These are phyloP conservation scores for Andrena fulva DNA, from an alignment of 2,888 invertebrate species.

Conservation along the genomic window DNA sequence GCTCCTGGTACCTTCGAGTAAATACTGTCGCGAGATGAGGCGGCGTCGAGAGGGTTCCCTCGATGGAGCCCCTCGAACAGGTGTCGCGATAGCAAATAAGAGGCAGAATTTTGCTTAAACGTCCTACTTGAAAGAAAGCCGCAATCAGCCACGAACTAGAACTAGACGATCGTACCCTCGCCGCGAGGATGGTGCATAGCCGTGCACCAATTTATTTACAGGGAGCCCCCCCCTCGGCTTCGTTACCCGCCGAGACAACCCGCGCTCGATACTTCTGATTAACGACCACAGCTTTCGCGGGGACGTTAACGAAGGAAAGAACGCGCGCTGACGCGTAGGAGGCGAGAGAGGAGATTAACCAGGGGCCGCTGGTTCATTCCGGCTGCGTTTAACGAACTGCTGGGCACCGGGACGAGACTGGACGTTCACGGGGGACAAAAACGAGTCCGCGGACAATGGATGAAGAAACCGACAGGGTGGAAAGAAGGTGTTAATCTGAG, in stretches of 20 bases:
- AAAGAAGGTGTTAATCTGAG: constrained; percentile 51
- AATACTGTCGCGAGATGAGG: not conserved
- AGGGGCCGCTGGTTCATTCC: constrained; percentile 1
- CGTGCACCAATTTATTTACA: no score
- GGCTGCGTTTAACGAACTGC: not conserved
- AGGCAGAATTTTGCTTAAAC: not conserved
- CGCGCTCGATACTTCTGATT: constrained; percentile 2
- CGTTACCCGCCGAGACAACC: no score
- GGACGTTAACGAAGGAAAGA: not conserved
- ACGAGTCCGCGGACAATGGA: constrained; percentile 7
- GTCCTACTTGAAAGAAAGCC: not conserved
- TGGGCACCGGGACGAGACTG: not conserved
- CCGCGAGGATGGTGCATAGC: no score
- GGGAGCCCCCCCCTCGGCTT: no score
- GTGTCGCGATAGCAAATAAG: not conserved
- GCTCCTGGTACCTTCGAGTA: not conserved
- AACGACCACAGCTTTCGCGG: not conserved
- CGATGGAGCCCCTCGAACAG: not conserved
- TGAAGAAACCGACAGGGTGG: not conserved
- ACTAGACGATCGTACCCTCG: no score
- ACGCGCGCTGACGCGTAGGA: not conserved
- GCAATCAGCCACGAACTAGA: not conserved
- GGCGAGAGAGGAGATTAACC: constrained; percentile 16
- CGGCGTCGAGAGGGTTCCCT: not conserved
- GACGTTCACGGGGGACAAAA: constrained; percentile 6